phyloP scores from a whole-genome alignment of 2,888 invertebrate species.

The Watsonalla binaria region DNA sequence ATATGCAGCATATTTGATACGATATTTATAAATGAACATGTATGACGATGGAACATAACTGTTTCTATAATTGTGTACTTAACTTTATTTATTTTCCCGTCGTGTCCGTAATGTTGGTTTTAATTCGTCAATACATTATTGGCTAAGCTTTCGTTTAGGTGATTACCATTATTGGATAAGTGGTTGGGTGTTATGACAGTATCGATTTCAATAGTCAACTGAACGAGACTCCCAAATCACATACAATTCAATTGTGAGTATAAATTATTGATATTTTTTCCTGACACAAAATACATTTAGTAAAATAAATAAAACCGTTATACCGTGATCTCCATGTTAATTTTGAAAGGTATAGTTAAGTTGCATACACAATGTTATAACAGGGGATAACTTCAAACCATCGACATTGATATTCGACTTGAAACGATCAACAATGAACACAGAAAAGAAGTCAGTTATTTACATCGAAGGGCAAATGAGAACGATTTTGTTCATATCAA shows the following conservation, averaged over 20 bases:
- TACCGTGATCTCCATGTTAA: no score
- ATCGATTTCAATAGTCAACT: not conserved
- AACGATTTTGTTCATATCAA: no score
- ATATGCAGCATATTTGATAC: constrained; percentile 16
- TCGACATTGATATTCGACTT: no score
- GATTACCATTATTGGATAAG: not conserved
- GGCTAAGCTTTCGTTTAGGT: not conserved
- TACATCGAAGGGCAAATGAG: no score
- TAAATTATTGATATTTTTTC: not conserved
- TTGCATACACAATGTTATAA: no score
- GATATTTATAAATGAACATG: constrained; percentile 2
- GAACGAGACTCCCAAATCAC: not conserved
- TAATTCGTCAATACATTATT: not conserved
- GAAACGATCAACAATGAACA: no score
- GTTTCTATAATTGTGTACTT: not conserved
- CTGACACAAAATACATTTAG: no score
- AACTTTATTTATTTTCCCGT: not conserved
- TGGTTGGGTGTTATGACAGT: not conserved
- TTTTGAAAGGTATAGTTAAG: no score
- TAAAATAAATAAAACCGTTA: no score
- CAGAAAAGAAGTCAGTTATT: no score
- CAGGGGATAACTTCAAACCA: no score
- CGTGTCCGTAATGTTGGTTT: not conserved
- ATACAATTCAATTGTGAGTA: not conserved
- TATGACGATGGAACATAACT: not conserved